Evolutionary conservation across 2,888 invertebrate genomes (phyloP), one percentile per base, ranked within the genome.

Genomic region (Xanthia togata): DNA sequence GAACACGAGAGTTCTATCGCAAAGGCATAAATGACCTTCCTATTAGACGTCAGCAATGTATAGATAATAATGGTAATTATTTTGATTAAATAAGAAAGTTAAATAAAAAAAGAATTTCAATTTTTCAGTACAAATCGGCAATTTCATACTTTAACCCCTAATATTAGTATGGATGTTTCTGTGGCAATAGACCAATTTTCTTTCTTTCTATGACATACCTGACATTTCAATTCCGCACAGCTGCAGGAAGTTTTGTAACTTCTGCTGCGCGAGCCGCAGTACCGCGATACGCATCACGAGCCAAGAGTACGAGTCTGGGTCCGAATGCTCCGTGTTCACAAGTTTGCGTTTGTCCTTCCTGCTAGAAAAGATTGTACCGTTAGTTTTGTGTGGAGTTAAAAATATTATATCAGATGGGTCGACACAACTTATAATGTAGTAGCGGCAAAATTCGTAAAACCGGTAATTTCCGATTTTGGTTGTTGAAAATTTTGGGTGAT

Each of bases 301-400:
- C 99, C 99, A 99, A 71, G 99, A 98, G 94, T 99, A 99, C 53
- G 99, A 99, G 92, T 98, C 98, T 0, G 99, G 98, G 96, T 99
- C 98, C 41, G 98, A 98, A 93, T 99, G 99, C 93, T 99, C 99
- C 11, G 97, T 98, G 93, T 98, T 99, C 78, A 97, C 97, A 72
- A 96, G 94, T 79, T 95, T 93, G 55, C 94, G 94, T 80, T 95
- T 95, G 78, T 95, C 95, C 0, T 90, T 89, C 75, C 67, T 35
- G 1, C 78, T 78, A 23, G 0, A 76, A 63, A 50, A 57, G 9
- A 0, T 20, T 20, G 4, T 23, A 38, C 20, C 20, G 5, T 76
- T 47, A 76, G 17, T 11, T 63, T 35, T 68, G 3, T 9, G 31
- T 57, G 14, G 31, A 67, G 9, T 67, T 23, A 3, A 35, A 23